These are phyloP conservation scores for Colius striatus DNA, from an alignment of 2,113 vertebrate species.

Conservation along the genomic window DNA sequence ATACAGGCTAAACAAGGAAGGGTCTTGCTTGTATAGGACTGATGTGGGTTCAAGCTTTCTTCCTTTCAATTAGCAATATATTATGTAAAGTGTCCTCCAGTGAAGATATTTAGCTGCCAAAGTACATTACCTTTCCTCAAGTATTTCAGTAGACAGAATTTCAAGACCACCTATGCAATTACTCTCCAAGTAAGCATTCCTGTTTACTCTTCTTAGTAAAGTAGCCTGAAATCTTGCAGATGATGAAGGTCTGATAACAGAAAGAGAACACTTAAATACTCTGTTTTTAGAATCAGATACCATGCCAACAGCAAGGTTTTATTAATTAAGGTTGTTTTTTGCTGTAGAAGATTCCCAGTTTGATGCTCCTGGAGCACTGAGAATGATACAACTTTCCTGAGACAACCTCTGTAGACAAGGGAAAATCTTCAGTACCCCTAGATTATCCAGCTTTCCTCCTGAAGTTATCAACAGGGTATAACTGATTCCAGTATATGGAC, in stretches of 20 bases:
- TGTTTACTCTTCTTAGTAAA: not conserved
- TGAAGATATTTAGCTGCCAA: constrained; percentile 30
- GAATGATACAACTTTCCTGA: not conserved
- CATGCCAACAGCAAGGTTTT: not conserved
- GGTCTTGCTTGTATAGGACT: constrained; percentile 11
- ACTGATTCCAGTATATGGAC: not conserved
- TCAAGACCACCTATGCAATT: not conserved
- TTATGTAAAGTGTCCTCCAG: constrained; percentile 6
- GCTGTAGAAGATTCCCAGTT: not conserved
- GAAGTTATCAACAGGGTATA: not conserved
- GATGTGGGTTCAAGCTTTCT: constrained; percentile 44
- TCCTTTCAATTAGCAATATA: not conserved
- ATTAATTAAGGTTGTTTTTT: not conserved
- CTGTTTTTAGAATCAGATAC: not conserved
- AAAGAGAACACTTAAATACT: not conserved
- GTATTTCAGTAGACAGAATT: not conserved
- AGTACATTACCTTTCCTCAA: not conserved
- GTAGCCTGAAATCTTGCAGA: not conserved
- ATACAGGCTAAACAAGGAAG: constrained; percentile 43
- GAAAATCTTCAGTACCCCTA: not conserved
- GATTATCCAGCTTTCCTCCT: not conserved
- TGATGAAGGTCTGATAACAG: not conserved
- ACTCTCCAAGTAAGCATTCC: not conserved
- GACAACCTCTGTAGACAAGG: not conserved
- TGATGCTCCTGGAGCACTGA: not conserved